phyloP scores from a whole-genome alignment of 2,797 vertebrate genomes.

The Acrossocheilus wenchowensis region DNA sequence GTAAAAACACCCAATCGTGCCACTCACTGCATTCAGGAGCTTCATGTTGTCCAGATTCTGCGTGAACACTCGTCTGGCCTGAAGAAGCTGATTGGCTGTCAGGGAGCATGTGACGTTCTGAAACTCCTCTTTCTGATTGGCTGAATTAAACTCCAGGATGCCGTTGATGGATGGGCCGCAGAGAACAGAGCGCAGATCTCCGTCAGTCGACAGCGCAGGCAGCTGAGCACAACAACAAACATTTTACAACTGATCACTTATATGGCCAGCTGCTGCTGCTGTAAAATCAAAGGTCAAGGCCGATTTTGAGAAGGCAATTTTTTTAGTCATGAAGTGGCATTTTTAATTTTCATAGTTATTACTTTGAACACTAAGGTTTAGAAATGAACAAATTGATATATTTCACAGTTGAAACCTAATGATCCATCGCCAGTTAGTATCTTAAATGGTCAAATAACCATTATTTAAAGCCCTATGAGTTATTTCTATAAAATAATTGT shows the following conservation, averaged over 20 bases:
- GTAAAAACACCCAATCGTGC: background rate
- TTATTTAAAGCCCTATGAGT: too few species aligned
- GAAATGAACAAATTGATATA: too few species aligned
- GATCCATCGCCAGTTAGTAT: background rate
- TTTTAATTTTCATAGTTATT: too few species aligned
- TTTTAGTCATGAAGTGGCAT: too few species aligned
- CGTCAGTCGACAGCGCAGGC: conserved; percentile 38
- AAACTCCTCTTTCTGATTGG: conserved; percentile 71
- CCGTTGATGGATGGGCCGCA: conserved; percentile 64
- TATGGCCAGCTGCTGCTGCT: too few species aligned
- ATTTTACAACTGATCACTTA: background rate
- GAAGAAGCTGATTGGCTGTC: conserved; percentile 71
- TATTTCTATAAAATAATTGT: too few species aligned
- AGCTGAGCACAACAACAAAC: conserved; percentile 33
- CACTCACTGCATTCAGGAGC: conserved; percentile 71
- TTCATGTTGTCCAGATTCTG: conserved; percentile 65
- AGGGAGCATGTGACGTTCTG: conserved; percentile 80
- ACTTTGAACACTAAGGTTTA: too few species aligned
- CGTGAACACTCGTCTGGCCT: conserved; percentile 68
- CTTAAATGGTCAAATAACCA: too few species aligned
- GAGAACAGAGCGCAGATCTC: conserved; percentile 67
- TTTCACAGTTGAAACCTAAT: too few species aligned
- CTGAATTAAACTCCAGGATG: conserved; percentile 73
- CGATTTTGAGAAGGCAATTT: too few species aligned
- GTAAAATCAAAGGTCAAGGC: too few species aligned